Evolutionary conservation across 2,888 invertebrate species (phyloP), one percentile per base, ranked within the genome.

Genomic region (Eudasyphora cyanicolor): DNA sequence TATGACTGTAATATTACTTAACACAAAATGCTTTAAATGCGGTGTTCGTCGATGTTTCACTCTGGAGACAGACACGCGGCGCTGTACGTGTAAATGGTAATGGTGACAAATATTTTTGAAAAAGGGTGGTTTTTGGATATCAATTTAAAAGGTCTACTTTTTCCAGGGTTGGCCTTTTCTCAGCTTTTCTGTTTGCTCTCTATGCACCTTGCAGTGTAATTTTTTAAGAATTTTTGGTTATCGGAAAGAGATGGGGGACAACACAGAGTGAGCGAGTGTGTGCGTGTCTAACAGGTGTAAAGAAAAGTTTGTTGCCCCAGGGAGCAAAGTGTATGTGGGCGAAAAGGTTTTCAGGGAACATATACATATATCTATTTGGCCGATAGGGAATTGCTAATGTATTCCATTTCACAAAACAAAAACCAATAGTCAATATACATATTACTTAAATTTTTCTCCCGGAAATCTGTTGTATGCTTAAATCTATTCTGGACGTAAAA

Each of bases 101-200:
- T n/a, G 64, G 64, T 38, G 64, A 64, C 64, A 64, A 64, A 21
- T 21, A 38, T 64, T 35, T 38, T 67, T 35, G 14, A 42, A n/a
- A n/a, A 67, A 67, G 38, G 67, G 67, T 67, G 67, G 67, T 42
- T 67, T 60, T 60, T 67, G 24, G 42, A 42, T 67, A 35, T 14
- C 27, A 60, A 67, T 42, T 64, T 21, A 42, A 67, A 67, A 67
- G 67, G 67, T 67, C 42, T 42, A 8, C 24, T 14, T 35, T 35
- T 64, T 14, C 38, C 35, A 38, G 24, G 38, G 67, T 67, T 67
- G 67, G 10, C 67, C 67, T 67, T 67, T 42, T 67, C 12, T 17
- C 35, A 42, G 19, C 21, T 21, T 67, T 14, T 10, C 14, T 1
- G 24, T 67, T 42, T n/a, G n/a, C 42, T 24, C 21, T 42, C 24